Evolutionary conservation across 2,113 vertebrate species (phyloP).

Genomic region (Laticauda laticaudata): DNA sequence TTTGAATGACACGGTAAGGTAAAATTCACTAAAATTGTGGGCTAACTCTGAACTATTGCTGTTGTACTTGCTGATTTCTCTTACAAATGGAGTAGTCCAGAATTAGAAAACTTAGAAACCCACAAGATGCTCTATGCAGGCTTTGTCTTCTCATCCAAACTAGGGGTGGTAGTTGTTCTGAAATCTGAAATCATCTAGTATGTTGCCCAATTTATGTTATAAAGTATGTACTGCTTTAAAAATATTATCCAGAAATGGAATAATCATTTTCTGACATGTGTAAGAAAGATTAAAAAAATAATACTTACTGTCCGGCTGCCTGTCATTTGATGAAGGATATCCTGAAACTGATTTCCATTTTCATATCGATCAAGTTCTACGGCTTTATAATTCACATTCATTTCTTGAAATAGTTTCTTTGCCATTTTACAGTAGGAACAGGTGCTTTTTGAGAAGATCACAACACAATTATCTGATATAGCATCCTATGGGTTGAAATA

Average conservation of each 20-base stretch:
- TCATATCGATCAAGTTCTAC: conserved; percentile 84
- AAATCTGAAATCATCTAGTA: not conserved
- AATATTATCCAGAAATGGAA: not conserved
- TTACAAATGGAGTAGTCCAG: not conserved
- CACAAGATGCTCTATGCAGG: not conserved
- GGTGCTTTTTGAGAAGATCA: conserved; percentile 95
- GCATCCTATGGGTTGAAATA: conserved; percentile 74
- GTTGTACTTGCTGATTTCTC: not conserved
- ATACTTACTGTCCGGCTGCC: conserved; percentile 86
- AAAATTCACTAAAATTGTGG: not conserved
- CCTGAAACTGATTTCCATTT: conserved; percentile 85
- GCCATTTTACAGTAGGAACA: conserved; percentile 92
- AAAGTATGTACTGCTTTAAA: not conserved
- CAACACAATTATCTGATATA: conserved; percentile 88
- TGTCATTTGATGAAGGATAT: conserved; percentile 83
- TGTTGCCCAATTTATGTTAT: not conserved
- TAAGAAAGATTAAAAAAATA: not conserved
- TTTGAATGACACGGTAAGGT: not conserved
- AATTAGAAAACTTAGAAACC: not conserved
- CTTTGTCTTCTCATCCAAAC: not conserved
- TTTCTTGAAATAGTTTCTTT: conserved; percentile 86
- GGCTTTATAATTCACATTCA: conserved; percentile 82
- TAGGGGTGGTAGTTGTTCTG: not conserved
- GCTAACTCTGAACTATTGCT: not conserved
- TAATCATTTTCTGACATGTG: not conserved